Base-by-base conservation (phyloP, 1,140 invertebrate species). In the Drosophila navojoa region DNA sequence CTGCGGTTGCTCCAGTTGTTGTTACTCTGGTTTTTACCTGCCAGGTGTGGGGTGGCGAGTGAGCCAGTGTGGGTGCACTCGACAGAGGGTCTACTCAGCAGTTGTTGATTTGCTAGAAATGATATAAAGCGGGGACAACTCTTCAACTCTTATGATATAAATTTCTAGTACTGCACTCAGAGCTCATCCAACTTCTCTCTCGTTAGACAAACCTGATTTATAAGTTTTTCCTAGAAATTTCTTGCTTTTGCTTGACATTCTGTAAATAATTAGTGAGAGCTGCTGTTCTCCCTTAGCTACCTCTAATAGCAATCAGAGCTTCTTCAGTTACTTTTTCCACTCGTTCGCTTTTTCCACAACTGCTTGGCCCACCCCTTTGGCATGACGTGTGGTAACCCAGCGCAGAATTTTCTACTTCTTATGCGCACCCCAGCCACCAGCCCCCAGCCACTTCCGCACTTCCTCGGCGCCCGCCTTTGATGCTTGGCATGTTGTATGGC, bases 401-500 rank as follows among this genome's bases (percentile, higher is more conserved):
- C 58, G 15, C 16, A 35, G 27, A 9, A 2, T 22, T n/a, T 49
- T 13, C n/a, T 13, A 27, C n/a, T 47, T 7, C 42, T 35, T 47
- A 2, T 5, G 16, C 27, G 29, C 2, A 11, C 16, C 4, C 4
- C 25, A n/a, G 29, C 47, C 15, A 6, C 2, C 25, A 10, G 29
- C 47, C 15, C 16, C 2, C 25, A 10, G 4, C 27, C 53, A 15
- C 10, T 15, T 5, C 25, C 60, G 9, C 16, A 9, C n/a, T 32
- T n/a, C 45, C 6, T 5, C 9, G 16, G 7, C 29, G 15, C 15
- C 13, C 42, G 29, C 32, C 60, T 58, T 57, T 52, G 53, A 67
- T 38, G 13, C 61, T 42, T 13, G 60, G 62, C 57, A 53, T 67
- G 69, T 60, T 85, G 75, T 87, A 81, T 76, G 71, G 84, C 61